These are phyloP conservation scores for Pipa parva DNA, from an alignment of 2,113 vertebrate genomes.

Conservation along the genomic window DNA sequence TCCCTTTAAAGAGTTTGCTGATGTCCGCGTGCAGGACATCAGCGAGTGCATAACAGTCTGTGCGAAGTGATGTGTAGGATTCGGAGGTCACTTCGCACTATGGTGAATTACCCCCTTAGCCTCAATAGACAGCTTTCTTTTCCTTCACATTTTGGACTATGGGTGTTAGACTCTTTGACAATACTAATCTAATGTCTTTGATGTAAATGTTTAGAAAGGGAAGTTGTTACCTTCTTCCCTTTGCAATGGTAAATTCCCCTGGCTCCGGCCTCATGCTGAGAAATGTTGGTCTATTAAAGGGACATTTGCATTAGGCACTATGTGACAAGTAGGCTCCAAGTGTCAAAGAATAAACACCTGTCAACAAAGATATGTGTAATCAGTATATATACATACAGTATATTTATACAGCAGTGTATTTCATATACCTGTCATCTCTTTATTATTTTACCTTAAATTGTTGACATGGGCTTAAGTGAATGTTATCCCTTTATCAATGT, in stretches of 20 bases:
- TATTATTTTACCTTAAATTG: neutral
- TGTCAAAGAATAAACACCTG: slow-evolving; percentile 25
- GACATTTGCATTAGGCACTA: slow-evolving; percentile 27
- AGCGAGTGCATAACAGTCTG: no score
- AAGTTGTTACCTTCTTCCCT: slow-evolving; percentile 31
- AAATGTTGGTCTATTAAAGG: slow-evolving; percentile 16
- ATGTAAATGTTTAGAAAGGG: slow-evolving; percentile 24
- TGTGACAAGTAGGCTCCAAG: slow-evolving; percentile 14
- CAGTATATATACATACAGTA: slow-evolving; percentile 26
- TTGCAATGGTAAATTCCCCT: slow-evolving; percentile 6
- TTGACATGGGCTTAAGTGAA: neutral
- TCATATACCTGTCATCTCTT: neutral
- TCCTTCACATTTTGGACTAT: slow-evolving; percentile 24
- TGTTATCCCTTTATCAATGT: neutral
- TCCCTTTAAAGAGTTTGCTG: no score
- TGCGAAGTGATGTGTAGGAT: no score
- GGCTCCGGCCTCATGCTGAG: slow-evolving; percentile 19
- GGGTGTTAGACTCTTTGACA: slow-evolving; percentile 37
- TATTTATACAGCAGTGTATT: no score
- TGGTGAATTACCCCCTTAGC: no score
- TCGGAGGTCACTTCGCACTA: no score
- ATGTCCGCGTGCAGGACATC: no score
- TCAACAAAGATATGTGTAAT: slow-evolving; percentile 27
- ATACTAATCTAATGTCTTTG: slow-evolving; percentile 27
- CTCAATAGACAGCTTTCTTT: slow-evolving; percentile 2